Evolutionary conservation across 2,888 invertebrate genomes (phyloP).

Genomic region (Orchestes rusci): DNA sequence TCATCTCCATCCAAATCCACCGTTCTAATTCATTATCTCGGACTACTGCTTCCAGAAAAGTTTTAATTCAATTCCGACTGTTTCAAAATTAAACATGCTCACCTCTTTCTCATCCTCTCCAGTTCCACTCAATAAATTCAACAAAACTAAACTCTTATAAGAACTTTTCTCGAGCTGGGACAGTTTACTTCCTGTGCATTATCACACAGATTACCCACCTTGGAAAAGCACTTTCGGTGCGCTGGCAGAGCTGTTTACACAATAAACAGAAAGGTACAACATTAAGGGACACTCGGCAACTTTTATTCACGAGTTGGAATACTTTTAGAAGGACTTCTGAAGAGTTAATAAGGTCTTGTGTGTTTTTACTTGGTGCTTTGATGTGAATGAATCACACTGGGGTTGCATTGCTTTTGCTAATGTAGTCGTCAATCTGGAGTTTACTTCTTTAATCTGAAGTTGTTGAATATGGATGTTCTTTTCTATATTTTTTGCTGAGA

Average conservation of each 20-base stretch:
- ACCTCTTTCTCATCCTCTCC: conserved; percentile 9
- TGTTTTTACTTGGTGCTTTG: too few relatives aligned
- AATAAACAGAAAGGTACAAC: conserved; percentile 24
- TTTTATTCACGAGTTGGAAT: conserved; percentile 6
- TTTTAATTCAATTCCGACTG: too few relatives aligned
- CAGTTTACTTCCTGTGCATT: conserved; percentile 25
- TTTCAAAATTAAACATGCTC: conserved; percentile 16
- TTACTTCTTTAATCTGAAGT: too few relatives aligned
- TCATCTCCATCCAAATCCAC: too few relatives aligned
- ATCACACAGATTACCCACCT: conserved; percentile 26
- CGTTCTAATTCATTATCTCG: too few relatives aligned
- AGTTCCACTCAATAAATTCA: conserved; percentile 21
- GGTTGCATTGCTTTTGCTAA: too few relatives aligned
- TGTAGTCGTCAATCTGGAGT: too few relatives aligned
- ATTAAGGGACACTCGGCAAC: conserved; percentile 4
- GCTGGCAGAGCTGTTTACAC: conserved; percentile 21
- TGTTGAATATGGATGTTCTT: too few relatives aligned
- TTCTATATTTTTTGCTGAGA: too few relatives aligned
- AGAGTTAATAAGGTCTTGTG: neutral
- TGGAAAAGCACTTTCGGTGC: conserved; percentile 23
- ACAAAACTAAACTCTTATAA: conserved; percentile 23
- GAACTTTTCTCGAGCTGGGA: conserved; percentile 19
- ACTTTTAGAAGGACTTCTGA: neutral
- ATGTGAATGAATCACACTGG: too few relatives aligned
- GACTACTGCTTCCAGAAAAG: too few relatives aligned